Evolutionary conservation across 1,140 invertebrate genomes (phyloP).

Genomic region (Conus ventricosus): DNA sequence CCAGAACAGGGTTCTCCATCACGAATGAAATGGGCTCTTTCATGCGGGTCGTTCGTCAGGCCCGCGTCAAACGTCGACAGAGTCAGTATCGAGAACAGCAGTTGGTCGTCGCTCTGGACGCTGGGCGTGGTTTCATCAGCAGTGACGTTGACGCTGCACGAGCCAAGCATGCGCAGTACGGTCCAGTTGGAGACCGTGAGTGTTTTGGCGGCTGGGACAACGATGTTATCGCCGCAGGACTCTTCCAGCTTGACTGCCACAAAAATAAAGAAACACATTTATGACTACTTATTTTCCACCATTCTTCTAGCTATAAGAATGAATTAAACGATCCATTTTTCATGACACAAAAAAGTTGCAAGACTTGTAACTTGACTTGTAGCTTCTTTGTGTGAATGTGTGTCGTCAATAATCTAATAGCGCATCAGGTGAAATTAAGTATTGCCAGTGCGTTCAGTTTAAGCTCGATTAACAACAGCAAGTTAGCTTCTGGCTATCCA

Average conservation of each 20-base stretch:
- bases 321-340: too few relatives aligned
- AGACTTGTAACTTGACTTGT: too few relatives aligned
- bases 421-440: too few relatives aligned
- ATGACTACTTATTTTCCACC: too few relatives aligned
- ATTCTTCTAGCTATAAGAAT: too few relatives aligned
- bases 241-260: conserved; percentile 6
- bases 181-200: conserved; percentile 32
- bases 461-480: too few relatives aligned
- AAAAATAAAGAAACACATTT: background rate
- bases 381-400: too few relatives aligned
- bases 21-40: background rate
- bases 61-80: background rate
- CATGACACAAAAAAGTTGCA: too few relatives aligned
- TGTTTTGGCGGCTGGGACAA: background rate
- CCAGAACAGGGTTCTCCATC: background rate
- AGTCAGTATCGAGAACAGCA: conserved; percentile 1
- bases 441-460: too few relatives aligned
- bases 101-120: background rate
- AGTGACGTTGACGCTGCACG: conserved; percentile 27
- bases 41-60: background rate
- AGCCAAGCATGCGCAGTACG: conserved; percentile 2
- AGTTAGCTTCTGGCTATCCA: too few relatives aligned
- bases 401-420: too few relatives aligned
- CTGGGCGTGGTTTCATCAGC: background rate
- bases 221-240: background rate